Evolutionary conservation across 92 coral and sea anemone species (phyloP), one percentile per base, ranked within the genome.

Genomic region (Epizoanthus stellaris): DNA sequence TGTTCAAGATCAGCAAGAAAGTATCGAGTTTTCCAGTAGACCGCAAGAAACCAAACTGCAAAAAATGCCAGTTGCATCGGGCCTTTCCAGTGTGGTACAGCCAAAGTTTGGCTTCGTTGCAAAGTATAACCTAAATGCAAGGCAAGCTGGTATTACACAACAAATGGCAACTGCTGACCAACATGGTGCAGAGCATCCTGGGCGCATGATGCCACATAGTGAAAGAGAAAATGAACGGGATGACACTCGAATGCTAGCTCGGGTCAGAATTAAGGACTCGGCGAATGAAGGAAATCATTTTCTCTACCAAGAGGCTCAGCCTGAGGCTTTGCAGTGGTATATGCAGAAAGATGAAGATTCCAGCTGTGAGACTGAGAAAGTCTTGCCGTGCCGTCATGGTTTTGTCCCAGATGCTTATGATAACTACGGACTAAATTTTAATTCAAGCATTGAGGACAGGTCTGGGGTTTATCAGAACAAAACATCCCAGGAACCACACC

Each of bases 251-350:
- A 13, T 17, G 3, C 5, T 61, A 62, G 5, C 19, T 11, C 40
- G 59, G 62, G 15, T 38, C 38, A n/a, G 45, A 11, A 12, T 4
- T 2, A 42, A 12, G 11, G 45, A 60, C 14, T 21, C 13, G 14
- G 45, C 38, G 45, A 21, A 1, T 40, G 70, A 25, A 19, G 36
- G 5, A 59, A 77, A 77, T 17, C 57, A 60, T 12, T 62, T 61
- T 77, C 40, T 23, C 45, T 8, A 16, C 30, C 82, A 77, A 45
- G 38, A 39, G 38, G 25, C 70, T 4, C 58, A 60, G 54, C 82
- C 82, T 0, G 82, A 77, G 16, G 63, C n/a, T 20, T 43, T 57
- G 21, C 70, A 62, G 13, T 45, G 77, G 77, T 72, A 62, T 69
- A 65, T 42, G 70, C 54, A 19, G 19, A 61, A 61, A 62, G 70